Evolutionary conservation across 2,797 vertebrate genomes (phyloP).

Genomic region (Acanthopagrus latus): DNA sequence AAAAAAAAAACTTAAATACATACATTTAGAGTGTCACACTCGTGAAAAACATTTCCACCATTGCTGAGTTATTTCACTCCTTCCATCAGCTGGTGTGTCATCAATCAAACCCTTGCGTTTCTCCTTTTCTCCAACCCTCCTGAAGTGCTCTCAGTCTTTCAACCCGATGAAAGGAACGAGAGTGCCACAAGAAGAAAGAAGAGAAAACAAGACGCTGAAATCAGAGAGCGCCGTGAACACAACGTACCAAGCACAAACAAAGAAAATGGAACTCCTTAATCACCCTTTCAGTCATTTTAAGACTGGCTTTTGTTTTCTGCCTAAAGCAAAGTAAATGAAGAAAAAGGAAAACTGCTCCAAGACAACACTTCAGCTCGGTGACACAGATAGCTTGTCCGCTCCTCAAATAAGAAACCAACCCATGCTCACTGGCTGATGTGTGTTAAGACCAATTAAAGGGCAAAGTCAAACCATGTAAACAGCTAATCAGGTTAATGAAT

Average conservation of each 20-base stretch:
- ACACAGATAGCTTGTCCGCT: background rate
- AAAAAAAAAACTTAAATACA: background rate
- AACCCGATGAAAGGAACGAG: conserved; percentile 47
- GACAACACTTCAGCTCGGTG: background rate
- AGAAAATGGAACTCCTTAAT: conserved; percentile 34
- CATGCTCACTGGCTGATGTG: conserved; percentile 13
- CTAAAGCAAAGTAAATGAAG: conserved; percentile 8
- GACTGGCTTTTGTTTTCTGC: conserved; percentile 25
- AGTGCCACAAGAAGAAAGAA: conserved; percentile 48
- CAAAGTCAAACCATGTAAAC: conserved; percentile 49
- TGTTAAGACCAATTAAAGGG: conserved; percentile 31
- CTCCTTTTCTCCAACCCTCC: background rate
- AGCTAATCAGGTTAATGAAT: conserved; percentile 50
- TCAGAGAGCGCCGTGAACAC: conserved; percentile 14
- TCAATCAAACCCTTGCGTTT: conserved; percentile 14
- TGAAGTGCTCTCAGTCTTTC: conserved; percentile 42
- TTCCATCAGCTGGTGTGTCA: background rate
- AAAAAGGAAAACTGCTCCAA: background rate
- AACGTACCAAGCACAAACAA: conserved; percentile 42
- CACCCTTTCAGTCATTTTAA: conserved; percentile 19
- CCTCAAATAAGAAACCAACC: conserved; percentile 9
- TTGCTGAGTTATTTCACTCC: background rate
- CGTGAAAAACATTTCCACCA: background rate
- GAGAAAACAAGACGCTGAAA: conserved; percentile 41
- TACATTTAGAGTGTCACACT: background rate